A percentile compares a stretch with the other conserved stretches of the same genome.
These are phyloP conservation scores for Dendrolimus punctatus DNA, from an alignment of 1,140 invertebrate genomes.

Conservation along the genomic window DNA sequence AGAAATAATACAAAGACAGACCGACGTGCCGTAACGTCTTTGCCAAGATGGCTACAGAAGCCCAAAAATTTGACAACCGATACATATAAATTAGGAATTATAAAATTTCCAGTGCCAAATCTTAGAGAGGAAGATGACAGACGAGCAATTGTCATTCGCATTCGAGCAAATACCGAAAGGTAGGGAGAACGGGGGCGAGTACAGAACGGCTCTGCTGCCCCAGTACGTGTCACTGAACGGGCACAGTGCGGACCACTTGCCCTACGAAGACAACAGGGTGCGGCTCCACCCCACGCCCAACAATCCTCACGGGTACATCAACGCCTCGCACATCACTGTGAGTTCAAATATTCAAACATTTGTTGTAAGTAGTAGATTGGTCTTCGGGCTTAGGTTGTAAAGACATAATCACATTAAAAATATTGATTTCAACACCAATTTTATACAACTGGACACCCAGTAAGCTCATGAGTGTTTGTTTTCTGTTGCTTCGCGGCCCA, in stretches of 20 bases:
- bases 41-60: no score
- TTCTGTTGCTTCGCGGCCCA: no score
- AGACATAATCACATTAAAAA: no score
- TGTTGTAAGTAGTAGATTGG: no score
- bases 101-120: constrained; percentile 78
- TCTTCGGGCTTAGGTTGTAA: no score
- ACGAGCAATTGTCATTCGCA: constrained; percentile 87
- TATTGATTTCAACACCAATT: no score
- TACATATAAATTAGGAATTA: neutral
- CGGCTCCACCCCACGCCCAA: constrained; percentile 82
- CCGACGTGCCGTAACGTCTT: no score
- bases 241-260: constrained; percentile 82
- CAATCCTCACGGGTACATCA: constrained; percentile 91
- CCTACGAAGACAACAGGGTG: constrained; percentile 91
- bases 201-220: constrained; percentile 76
- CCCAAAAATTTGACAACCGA: no score
- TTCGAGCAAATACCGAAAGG: constrained; percentile 91
- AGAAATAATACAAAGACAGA: no score
- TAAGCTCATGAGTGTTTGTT: no score
- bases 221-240: constrained; percentile 75
- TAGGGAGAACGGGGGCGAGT: constrained; percentile 75
- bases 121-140: constrained; percentile 85
- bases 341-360: constrained; percentile 1
- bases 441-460: no score
- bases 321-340: constrained; percentile 87